Percentiles rank a stretch among this genome's conserved stretches.
These are phyloP conservation scores for Pangasius mekongensis DNA, from an alignment of 2,797 vertebrate species.

Conservation along the genomic window DNA sequence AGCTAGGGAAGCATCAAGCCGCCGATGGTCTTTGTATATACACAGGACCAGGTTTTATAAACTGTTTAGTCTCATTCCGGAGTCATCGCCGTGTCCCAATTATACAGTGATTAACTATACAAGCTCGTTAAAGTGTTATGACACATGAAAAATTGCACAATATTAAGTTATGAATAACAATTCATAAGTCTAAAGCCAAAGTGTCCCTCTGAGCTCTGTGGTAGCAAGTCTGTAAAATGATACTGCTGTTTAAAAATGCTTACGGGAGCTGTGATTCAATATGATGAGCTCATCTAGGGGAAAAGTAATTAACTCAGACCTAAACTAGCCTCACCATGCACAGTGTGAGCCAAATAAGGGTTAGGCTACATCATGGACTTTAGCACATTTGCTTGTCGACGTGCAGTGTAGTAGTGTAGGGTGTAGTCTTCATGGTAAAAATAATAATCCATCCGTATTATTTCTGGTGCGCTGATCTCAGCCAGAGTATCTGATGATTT, in stretches of 20 bases:
- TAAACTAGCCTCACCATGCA: not conserved
- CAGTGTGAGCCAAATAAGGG: not conserved
- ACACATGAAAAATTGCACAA: not conserved
- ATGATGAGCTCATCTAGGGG: slow-evolving; percentile 17
- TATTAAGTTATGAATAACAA: slow-evolving; percentile 7
- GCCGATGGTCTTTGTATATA: not conserved
- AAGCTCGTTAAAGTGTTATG: slow-evolving; percentile 19
- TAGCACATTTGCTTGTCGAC: not conserved
- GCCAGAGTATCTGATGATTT: not conserved
- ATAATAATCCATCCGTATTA: not conserved
- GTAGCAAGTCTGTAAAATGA: slow-evolving; percentile 15
- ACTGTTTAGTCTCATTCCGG: slow-evolving; percentile 6
- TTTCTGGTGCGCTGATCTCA: not conserved
- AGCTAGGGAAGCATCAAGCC: not conserved
- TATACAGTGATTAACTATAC: slow-evolving; percentile 14
- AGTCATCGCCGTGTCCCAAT: not conserved
- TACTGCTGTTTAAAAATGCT: slow-evolving; percentile 28
- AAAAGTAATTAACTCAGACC: slow-evolving; percentile 1
- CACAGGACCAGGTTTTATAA: not conserved
- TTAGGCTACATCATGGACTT: not conserved
- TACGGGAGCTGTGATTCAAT: slow-evolving; percentile 3
- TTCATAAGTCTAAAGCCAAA: slow-evolving; percentile 9
- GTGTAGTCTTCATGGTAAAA: not conserved
- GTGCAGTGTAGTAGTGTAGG: not conserved
- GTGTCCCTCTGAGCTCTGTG: not conserved